Conservation (phyloP, 1,140 invertebrate species). For the Phymastichus coffea region DNA sequence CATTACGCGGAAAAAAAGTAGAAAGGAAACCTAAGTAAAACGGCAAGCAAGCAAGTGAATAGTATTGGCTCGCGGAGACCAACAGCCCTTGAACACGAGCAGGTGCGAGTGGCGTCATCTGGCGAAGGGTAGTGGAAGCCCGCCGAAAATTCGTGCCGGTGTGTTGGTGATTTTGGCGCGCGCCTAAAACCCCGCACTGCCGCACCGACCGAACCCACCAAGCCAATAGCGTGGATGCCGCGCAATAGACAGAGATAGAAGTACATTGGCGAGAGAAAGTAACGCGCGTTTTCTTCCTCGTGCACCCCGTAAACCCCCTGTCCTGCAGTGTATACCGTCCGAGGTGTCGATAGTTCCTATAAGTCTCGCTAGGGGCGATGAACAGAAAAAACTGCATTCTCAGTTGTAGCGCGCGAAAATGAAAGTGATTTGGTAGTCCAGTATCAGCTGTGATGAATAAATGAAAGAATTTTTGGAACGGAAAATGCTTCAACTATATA, state of each 20-base stretch:
- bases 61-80: background rate
- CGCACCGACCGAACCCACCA: slow-evolving; percentile 20
- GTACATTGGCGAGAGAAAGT: slow-evolving; percentile 11
- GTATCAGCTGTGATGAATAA: too few species aligned
- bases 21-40: too few species aligned
- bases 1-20: too few species aligned
- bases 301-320: slow-evolving; percentile 41
- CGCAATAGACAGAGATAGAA: background rate
- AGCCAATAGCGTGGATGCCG: background rate
- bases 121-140: slow-evolving; percentile 47
- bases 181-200: slow-evolving; percentile 39
- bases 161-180: too few species aligned
- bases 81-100: slow-evolving; percentile 2
- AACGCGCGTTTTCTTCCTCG: slow-evolving; percentile 29
- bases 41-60: too few species aligned
- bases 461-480: too few species aligned
- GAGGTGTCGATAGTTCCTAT: slow-evolving; percentile 50
- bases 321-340: slow-evolving; percentile 44
- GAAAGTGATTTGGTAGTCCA: too few species aligned
- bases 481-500: too few species aligned
- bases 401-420: slow-evolving; percentile 8
- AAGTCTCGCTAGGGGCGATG: slow-evolving; percentile 45
- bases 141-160: slow-evolving; percentile 40
- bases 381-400: slow-evolving; percentile 6
- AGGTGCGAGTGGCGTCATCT: slow-evolving; percentile 48